Percentiles rank a stretch among this genome's conserved stretches.
Conservation (phyloP, 2,797 vertebrate genomes). For the Sus cebifrons region DNA sequence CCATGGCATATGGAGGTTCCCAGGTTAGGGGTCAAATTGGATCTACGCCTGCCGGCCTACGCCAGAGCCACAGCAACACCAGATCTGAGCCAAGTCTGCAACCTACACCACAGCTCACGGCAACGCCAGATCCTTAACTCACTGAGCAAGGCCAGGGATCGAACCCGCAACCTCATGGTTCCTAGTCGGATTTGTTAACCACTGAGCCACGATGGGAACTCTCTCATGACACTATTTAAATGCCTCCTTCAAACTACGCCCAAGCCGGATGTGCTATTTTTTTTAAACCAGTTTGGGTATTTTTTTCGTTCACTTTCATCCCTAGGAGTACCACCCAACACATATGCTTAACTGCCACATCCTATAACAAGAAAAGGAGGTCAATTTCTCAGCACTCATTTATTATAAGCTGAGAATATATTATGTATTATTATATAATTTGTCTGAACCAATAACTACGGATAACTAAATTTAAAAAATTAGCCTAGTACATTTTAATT, state of each 20-base stretch:
- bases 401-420: not conserved
- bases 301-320: constrained; percentile 71
- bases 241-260: constrained; percentile 13
- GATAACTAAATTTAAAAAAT: constrained; percentile 65
- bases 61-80: too few relatives aligned
- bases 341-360: constrained; percentile 54
- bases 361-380: constrained; percentile 51
- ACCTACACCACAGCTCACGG: too few relatives aligned
- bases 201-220: too few relatives aligned
- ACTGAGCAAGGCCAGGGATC: too few relatives aligned
- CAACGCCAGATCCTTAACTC: too few relatives aligned
- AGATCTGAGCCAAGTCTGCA: too few relatives aligned
- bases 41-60: too few relatives aligned
- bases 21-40: too few relatives aligned
- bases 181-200: too few relatives aligned
- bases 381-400: constrained; percentile 53
- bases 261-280: not conserved
- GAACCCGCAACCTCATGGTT: too few relatives aligned
- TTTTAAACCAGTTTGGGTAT: constrained; percentile 46
- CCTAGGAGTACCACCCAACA: not conserved
- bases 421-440: constrained; percentile 35
- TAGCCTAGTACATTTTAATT: constrained; percentile 64
- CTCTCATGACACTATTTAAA: not conserved
- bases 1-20: too few relatives aligned
- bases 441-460: constrained; percentile 53